A percentile compares a stretch with the other conserved stretches of the same genome.
Evolutionary conservation across 2,113 vertebrate genomes (phyloP).

Genomic region (Chlorodrepanis virens): DNA sequence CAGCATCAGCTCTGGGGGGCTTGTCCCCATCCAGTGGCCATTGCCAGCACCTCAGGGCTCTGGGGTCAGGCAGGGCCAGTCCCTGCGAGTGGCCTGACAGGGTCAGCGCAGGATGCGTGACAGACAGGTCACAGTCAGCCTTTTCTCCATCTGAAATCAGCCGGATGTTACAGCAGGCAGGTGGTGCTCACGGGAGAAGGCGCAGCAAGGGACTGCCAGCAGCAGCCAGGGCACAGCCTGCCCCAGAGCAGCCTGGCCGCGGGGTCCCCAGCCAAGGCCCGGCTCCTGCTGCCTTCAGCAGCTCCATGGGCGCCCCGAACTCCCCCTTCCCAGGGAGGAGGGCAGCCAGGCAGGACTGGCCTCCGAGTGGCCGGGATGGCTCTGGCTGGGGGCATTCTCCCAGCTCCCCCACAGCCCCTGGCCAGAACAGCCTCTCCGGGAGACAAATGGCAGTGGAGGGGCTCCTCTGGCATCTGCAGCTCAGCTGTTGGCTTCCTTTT

Average conservation of each 20-base stretch:
- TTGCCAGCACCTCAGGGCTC: not conserved
- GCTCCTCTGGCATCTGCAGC: not conserved
- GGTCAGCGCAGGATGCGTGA: not conserved
- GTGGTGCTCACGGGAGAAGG: not conserved
- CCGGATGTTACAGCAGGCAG: rapidly evolving
- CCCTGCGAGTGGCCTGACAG: rapidly evolving
- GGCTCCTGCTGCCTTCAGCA: not conserved
- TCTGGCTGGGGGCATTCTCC: not conserved
- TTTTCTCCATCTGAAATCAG: not conserved
- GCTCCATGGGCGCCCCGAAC: not conserved
- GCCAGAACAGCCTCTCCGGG: not conserved
- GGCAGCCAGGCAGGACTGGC: rapidly evolving
- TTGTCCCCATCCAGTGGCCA: rapidly evolving
- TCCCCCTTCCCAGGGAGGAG: not conserved
- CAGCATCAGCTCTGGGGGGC: not conserved
- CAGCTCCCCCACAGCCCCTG: rapidly evolving
- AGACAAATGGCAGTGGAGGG: not conserved
- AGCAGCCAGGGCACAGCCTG: not conserved
- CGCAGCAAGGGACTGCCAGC: not conserved
- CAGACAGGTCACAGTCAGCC: too few species aligned
- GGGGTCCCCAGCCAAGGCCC: not conserved
- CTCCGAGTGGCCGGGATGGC: rapidly evolving
- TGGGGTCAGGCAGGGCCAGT: not conserved
- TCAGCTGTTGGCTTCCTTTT: not conserved
- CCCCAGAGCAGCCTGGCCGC: not conserved